These are phyloP conservation scores for Emydura subglobosa DNA, from an alignment of 2,113 vertebrate genomes.

Conservation along the genomic window DNA sequence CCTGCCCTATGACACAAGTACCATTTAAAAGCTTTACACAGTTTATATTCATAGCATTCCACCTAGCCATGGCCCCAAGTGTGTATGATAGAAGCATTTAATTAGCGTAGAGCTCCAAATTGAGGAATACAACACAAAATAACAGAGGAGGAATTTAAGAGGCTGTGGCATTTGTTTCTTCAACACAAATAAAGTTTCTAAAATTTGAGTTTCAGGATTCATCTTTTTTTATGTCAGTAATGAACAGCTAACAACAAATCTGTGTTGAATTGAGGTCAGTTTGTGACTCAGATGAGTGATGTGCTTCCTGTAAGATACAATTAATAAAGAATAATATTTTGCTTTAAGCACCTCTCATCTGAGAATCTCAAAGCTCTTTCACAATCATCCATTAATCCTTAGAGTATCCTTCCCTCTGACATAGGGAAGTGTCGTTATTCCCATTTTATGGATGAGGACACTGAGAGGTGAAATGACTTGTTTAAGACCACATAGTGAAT, in stretches of 20 bases:
- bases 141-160: not conserved
- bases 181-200: not conserved
- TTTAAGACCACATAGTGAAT: not conserved
- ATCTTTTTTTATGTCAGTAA: not conserved
- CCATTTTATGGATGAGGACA: not conserved
- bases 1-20: not conserved
- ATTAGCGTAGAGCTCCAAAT: not conserved
- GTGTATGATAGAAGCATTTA: not conserved
- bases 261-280: not conserved
- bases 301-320: not conserved
- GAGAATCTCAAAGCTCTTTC: not conserved
- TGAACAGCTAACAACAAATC: not conserved
- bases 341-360: not conserved
- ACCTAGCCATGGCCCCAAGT: not conserved
- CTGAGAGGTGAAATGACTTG: not conserved
- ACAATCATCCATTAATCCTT: not conserved
- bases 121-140: not conserved
- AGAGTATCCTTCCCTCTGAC: not conserved
- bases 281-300: no score
- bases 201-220: accelerated
- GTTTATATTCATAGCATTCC: not conserved
- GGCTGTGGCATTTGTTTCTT: not conserved
- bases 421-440: accelerated
- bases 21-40: not conserved
- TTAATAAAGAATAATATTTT: not conserved